Percentiles rank a stretch among this genome's conserved stretches.
phyloP scores from a whole-genome alignment of 2,888 invertebrate species.

The Luperina nickerlii region DNA sequence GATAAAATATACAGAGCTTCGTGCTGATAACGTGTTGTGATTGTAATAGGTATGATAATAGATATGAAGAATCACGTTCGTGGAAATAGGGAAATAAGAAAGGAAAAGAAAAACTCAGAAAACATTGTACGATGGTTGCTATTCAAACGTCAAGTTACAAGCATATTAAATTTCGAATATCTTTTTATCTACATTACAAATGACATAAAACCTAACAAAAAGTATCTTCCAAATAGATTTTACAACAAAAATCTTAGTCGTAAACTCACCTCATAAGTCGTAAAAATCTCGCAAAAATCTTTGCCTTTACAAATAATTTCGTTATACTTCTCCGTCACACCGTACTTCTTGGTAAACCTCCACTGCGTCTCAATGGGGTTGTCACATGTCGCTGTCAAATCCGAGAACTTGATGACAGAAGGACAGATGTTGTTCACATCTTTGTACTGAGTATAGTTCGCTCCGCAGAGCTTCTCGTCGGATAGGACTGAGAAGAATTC shows the following conservation, averaged over 20 bases:
- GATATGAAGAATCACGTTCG: too few relatives aligned
- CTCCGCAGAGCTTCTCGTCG: conserved; percentile 70
- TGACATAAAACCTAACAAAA: too few relatives aligned
- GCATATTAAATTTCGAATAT: too few relatives aligned
- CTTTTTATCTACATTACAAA: too few relatives aligned
- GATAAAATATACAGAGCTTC: too few relatives aligned
- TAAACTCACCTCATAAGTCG: conserved; percentile 75
- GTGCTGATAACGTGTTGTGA: too few relatives aligned
- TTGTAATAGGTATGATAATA: too few relatives aligned
- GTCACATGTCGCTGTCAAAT: conserved; percentile 72
- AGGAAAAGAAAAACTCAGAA: too few relatives aligned
- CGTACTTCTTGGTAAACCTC: conserved; percentile 69
- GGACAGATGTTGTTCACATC: conserved; percentile 67
- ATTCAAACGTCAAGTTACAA: too few relatives aligned
- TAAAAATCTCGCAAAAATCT: conserved; percentile 76
- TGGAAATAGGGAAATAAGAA: too few relatives aligned
- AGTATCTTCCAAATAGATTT: too few relatives aligned
- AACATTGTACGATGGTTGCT: too few relatives aligned
- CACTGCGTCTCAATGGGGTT: conserved; percentile 79
- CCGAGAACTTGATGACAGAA: conserved; percentile 63
- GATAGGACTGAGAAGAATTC: conserved; percentile 76
- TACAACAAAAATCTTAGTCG: background rate
- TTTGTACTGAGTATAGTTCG: conserved; percentile 64
- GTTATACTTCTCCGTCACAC: conserved; percentile 59
- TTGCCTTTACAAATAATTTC: conserved; percentile 73